Evolutionary conservation across 2,113 vertebrate genomes (phyloP), one percentile per base, ranked within the genome.

Genomic region (Scalopus aquaticus): DNA sequence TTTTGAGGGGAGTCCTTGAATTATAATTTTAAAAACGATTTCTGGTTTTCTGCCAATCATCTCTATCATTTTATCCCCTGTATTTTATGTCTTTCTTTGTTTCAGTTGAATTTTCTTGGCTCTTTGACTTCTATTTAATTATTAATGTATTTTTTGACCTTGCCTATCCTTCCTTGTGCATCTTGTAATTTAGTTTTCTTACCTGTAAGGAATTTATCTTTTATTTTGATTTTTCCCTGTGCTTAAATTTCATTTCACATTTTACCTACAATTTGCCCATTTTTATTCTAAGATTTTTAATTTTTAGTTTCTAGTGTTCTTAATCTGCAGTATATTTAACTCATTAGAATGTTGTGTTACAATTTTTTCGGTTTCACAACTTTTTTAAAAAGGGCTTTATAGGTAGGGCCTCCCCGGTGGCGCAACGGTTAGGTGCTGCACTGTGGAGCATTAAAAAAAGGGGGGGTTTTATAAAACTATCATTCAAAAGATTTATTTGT

Each of bases 221-320:
- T 84, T 62, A 20, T 44, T 93, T 78, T 86, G 60, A 73, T 84
- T 79, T 91, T 44, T 69, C 37, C 51, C 5, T 72, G 60, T 12
- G 37, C 62, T 89, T n/a, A 93, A 83, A 90, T 80, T 64, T 2
- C 12, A 93, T 58, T 80, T 94, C 37, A 42, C 5, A 42, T 49
- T 2, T n/a, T 88, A 1, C 42, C 22, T 95, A 3, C 1, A 7
- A 96, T 65, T 64, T 79, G 64, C 15, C 1, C 7, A 42, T 26
- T 88, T 78, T 82, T 79, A 76, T 49, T 79, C 19, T 70, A n/a
- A 80, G 24, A 44, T 79, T 44, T 88, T 93, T 8, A 58, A 64
- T 76, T 83, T 95, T 35, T 94, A 90, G 22, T 79, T 62, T 78
- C 60, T 72, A 22, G 17, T 42, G 37, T 30, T 85, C 49, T 80